These are phyloP conservation scores for Bujurquina vittata DNA, from an alignment of 2,113 vertebrate species.

Conservation along the genomic window DNA sequence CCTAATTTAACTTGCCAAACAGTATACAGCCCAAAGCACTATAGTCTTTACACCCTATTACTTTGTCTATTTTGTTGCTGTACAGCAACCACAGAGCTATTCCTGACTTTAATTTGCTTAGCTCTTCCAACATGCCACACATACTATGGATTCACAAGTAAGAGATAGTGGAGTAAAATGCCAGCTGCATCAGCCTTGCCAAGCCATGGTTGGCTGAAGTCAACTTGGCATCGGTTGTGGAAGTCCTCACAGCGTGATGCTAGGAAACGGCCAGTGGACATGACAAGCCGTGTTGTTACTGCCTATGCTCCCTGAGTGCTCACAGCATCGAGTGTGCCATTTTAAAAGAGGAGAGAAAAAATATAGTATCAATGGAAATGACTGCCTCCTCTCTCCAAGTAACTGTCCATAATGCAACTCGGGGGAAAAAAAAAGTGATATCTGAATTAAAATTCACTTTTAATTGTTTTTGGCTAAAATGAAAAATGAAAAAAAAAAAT, in stretches of 20 bases:
- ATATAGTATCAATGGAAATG: conserved; percentile 52
- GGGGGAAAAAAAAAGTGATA: not conserved
- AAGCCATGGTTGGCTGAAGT: conserved; percentile 76
- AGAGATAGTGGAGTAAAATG: conserved; percentile 76
- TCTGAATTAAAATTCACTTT: not conserved
- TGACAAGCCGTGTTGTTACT: conserved; percentile 83
- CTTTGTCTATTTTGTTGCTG: conserved; percentile 32
- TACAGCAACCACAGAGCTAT: conserved; percentile 17
- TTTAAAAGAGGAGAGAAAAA: conserved; percentile 55
- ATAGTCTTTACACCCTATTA: not conserved
- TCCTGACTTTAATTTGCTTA: conserved; percentile 65
- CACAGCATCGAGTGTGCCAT: conserved; percentile 72
- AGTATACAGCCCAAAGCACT: not conserved
- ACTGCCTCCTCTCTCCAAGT: conserved; percentile 24
- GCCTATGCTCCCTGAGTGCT: conserved; percentile 77
- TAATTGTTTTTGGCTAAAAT: not conserved
- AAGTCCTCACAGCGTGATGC: conserved; percentile 82
- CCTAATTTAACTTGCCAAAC: conserved; percentile 16
- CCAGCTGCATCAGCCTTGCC: conserved; percentile 77
- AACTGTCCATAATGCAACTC: conserved; percentile 6
- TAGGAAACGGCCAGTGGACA: conserved; percentile 82
- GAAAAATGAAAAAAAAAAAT: not conserved
- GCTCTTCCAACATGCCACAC: conserved; percentile 63
- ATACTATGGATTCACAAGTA: conserved; percentile 74
- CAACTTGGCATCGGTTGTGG: conserved; percentile 77